Base-by-base conservation (phyloP, 1,140 invertebrate genomes). In the Panulirus ornatus region DNA sequence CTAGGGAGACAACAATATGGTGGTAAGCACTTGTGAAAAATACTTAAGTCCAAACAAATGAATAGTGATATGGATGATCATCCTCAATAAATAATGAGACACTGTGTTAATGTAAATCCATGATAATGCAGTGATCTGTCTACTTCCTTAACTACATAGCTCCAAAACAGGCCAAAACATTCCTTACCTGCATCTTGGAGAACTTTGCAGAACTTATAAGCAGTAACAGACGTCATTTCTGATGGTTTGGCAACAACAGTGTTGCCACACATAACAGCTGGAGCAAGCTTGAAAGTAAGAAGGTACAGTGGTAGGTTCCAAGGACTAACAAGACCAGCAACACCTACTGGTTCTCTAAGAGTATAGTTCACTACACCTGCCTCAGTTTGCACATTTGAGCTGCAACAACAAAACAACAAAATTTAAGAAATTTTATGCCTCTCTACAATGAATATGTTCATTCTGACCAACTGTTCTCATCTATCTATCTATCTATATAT, bases 271-370 rank as follows among this genome's bases (percentile, higher is more conserved):
- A 94, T 95, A n/a, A 96, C 92, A 22, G 95, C 95, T 40, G 95
- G 95, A 9, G 95, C 95, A 5, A 96, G 90, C 92, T 95, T 95
- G 92, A 95, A 95, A 66, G 95, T 95, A 5, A 96, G 93, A 40
- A 96, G 93, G 92, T 96, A 96, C 5, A 96, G 91, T 1, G 95
- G 95, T 3, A 96, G 93, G 93, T 96, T 96, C 95, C 95, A 96
- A 9, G 95, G 95, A 78, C 94, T 94, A 85, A 96, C 96, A 1
- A 95, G 93, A 0, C 94, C 95, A 9, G 95, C 95, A 30, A 96
- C 95, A 42, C 95, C 95, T 40, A 95, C 93, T 40, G 95, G 95
- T 44, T 94, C 92, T 51, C 94, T 93, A 1, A 93, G 92, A 0
- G 95, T 95, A 92, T 95, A 96, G 92, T 95, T 95, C 0, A 96